Conservation (phyloP, 35 echinoderm and acorn worm species). For the Acanthaster planci region DNA sequence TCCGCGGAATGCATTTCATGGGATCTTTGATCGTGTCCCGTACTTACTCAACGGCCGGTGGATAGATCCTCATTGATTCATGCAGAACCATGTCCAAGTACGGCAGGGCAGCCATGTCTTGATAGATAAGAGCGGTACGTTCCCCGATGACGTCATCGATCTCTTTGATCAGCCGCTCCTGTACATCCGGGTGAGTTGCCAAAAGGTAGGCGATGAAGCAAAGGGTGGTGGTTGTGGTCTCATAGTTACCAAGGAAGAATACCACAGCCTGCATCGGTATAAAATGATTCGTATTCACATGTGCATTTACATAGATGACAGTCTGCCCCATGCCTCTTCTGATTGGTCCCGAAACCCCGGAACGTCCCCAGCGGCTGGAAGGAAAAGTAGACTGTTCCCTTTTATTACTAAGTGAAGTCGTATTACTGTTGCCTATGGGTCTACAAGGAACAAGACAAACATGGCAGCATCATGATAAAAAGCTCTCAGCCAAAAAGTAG, state of each 20-base stretch:
- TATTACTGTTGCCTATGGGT: too few relatives aligned
- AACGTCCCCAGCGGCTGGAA: background rate
- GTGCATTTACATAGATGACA: background rate
- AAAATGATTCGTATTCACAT: background rate
- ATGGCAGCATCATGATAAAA: too few relatives aligned
- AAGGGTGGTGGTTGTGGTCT: conserved; percentile 51
- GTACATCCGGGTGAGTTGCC: conserved; percentile 53
- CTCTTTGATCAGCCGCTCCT: conserved; percentile 61
- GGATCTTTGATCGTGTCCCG: too few relatives aligned
- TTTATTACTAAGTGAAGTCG: too few relatives aligned
- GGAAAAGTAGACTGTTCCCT: too few relatives aligned
- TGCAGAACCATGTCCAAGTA: conserved; percentile 42
- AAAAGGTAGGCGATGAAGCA: conserved; percentile 44
- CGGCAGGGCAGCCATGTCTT: conserved; percentile 8
- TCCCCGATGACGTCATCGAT: conserved; percentile 32
- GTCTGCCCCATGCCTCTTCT: background rate
- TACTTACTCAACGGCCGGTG: conserved; percentile 37
- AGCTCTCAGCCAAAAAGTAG: too few relatives aligned
- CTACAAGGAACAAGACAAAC: too few relatives aligned
- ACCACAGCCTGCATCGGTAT: conserved; percentile 38
- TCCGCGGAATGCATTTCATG: too few relatives aligned
- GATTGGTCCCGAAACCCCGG: background rate
- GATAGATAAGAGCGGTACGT: background rate
- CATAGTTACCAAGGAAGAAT: conserved; percentile 62
- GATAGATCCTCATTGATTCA: conserved; percentile 50